Conservation (phyloP, 2,797 vertebrate genomes). For the Apogon hyalosoma region DNA sequence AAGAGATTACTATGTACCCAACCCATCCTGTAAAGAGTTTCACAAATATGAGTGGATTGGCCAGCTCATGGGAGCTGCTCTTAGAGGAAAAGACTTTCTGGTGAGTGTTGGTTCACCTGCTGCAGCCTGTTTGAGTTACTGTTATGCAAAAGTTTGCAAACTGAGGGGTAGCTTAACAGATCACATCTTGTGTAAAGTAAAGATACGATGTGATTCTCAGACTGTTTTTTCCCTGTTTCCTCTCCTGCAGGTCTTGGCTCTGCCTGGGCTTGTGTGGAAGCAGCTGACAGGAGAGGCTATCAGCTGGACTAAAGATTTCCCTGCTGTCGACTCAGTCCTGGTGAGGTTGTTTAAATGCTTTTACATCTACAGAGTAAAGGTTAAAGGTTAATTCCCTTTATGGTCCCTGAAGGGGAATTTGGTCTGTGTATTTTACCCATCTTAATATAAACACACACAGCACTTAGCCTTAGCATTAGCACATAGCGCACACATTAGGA, state of each 20-base stretch:
- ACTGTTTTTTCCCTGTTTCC: conserved; percentile 13
- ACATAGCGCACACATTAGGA: too few relatives aligned
- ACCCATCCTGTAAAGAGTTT: conserved; percentile 95
- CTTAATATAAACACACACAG: too few relatives aligned
- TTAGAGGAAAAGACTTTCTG: conserved; percentile 96
- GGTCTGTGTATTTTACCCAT: too few relatives aligned
- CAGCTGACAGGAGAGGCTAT: conserved; percentile 94
- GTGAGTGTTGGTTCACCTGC: conserved; percentile 76
- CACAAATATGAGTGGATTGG: conserved; percentile 96
- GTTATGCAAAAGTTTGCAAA: too few relatives aligned
- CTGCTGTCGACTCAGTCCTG: conserved; percentile 94
- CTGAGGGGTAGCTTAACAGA: too few relatives aligned
- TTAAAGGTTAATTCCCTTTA: too few relatives aligned
- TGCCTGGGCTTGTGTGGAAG: conserved; percentile 97
- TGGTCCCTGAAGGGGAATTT: too few relatives aligned
- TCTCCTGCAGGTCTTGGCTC: conserved; percentile 89
- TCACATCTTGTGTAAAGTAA: neutral
- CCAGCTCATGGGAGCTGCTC: conserved; percentile 97
- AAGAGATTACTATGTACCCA: conserved; percentile 96
- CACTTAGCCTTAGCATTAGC: too few relatives aligned
- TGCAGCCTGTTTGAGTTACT: neutral
- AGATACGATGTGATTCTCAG: neutral
- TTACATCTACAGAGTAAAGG: neutral
- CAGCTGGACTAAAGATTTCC: conserved; percentile 97
- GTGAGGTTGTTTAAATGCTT: conserved; percentile 80